Conservation (phyloP, 2,797 vertebrate species). For the Syndactyla subalaris region DNA sequence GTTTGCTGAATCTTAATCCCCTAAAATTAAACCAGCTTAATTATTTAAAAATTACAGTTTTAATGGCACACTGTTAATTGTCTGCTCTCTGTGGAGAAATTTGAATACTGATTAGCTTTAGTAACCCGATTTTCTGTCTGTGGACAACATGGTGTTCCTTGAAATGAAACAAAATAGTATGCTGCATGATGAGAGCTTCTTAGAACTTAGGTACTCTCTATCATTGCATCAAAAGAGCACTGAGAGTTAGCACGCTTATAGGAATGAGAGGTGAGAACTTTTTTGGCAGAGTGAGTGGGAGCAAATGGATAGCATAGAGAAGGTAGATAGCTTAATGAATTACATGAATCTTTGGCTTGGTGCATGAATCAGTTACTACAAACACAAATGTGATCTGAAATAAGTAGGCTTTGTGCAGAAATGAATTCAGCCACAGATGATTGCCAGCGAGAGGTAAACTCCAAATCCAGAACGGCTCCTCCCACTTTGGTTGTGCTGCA, state of each 20-base stretch:
- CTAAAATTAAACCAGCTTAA: not conserved
- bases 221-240: not conserved
- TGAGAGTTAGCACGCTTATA: not conserved
- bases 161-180: not conserved
- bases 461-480: not conserved
- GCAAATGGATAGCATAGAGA: not conserved
- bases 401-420: constrained; percentile 77
- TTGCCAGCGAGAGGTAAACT: constrained; percentile 77
- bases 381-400: constrained; percentile 70
- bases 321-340: not conserved
- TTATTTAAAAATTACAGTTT: not conserved
- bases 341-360: not conserved
- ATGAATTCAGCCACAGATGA: constrained; percentile 76
- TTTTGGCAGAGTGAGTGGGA: not conserved
- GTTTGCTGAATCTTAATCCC: not conserved
- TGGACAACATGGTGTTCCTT: not conserved
- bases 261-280: not conserved
- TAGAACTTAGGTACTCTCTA: not conserved
- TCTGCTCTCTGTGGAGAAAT: not conserved
- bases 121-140: not conserved
- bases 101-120: not conserved
- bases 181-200: not conserved
- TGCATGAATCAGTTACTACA: constrained; percentile 15
- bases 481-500: not conserved
- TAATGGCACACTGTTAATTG: not conserved